Percentiles rank a stretch among this genome's conserved stretches.
phyloP scores from a whole-genome alignment of 2,797 vertebrate genomes.

The Eulemur rubriventer region DNA sequence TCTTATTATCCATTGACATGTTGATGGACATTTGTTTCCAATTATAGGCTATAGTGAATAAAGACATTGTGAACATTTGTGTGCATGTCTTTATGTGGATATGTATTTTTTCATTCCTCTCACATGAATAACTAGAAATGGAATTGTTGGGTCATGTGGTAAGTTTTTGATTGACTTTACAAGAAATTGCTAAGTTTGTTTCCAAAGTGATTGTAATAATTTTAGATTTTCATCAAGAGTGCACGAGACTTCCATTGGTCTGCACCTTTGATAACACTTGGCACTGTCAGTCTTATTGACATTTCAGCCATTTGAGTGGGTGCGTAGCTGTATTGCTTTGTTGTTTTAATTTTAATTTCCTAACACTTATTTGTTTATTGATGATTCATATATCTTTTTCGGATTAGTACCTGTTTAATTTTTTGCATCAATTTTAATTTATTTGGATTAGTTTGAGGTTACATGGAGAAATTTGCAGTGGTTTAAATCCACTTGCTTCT shows the following conservation, averaged over 20 bases:
- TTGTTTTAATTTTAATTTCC: background rate
- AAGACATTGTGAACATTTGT: background rate
- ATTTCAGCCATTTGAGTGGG: background rate
- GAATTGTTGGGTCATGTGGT: background rate
- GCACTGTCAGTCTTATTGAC: background rate
- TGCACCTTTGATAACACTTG: background rate
- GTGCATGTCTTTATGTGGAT: background rate
- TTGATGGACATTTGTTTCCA: background rate
- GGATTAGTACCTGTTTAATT: background rate
- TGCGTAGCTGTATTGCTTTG: background rate
- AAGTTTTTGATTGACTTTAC: background rate
- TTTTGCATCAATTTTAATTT: background rate
- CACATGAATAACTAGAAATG: background rate
- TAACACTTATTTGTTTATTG: background rate
- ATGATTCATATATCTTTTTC: background rate
- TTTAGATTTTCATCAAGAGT: background rate
- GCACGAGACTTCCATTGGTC: no score
- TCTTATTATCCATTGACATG: background rate
- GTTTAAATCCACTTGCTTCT: background rate
- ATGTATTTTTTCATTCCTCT: background rate
- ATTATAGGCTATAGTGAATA: background rate
- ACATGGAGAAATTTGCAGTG: no score
- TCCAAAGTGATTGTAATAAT: background rate
- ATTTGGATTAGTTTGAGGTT: no score
- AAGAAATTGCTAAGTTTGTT: background rate